A percentile compares a stretch with the other conserved stretches of the same genome.
phyloP scores from a whole-genome alignment of 2,888 invertebrate genomes.

The Synergus umbraculus region DNA sequence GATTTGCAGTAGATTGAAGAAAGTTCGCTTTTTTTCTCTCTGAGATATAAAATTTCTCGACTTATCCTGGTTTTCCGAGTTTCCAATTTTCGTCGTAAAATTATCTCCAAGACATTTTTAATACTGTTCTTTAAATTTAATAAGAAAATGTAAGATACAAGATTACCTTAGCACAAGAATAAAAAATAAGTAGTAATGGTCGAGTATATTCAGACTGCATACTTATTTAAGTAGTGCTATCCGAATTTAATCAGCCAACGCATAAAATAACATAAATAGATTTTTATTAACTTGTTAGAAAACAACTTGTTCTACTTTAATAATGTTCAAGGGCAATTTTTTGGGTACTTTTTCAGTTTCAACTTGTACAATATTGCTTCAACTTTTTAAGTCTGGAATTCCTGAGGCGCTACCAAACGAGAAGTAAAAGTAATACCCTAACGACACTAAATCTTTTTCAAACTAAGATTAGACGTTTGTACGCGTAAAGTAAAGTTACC shows the following conservation, averaged over 20 bases:
- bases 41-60: neutral
- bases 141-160: neutral
- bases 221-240: neutral
- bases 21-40: neutral
- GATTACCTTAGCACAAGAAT: neutral
- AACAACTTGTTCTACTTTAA: neutral
- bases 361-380: neutral
- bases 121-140: neutral
- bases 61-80: neutral
- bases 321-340: neutral
- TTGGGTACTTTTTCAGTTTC: neutral
- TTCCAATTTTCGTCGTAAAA: neutral
- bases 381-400: neutral
- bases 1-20: neutral
- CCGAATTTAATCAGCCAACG: neutral
- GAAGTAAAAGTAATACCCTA: slow-evolving; percentile 15
- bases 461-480: slow-evolving; percentile 9
- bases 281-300: neutral
- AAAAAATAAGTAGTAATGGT: neutral
- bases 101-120: neutral
- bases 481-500: slow-evolving; percentile 1
- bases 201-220: neutral
- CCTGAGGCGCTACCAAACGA: neutral
- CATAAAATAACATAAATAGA: neutral
- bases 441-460: slow-evolving; percentile 17